A percentile compares a stretch with the other conserved stretches of the same genome.
Conservation (phyloP, 1,140 invertebrate species). For the Monochamus saltuarius region DNA sequence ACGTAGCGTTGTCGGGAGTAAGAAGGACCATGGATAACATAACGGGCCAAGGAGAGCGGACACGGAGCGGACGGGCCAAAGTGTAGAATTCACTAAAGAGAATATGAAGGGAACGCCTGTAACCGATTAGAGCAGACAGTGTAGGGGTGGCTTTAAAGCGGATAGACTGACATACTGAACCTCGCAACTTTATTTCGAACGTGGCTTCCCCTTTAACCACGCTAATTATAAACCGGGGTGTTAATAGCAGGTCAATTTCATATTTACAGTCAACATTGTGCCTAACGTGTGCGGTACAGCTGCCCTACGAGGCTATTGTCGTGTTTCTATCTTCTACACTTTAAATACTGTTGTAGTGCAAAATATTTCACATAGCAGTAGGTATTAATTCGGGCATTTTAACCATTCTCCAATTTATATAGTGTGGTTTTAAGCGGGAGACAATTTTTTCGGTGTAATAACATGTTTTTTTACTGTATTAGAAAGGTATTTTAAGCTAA, state of each 20-base stretch:
- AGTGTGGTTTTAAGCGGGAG: no score
- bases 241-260: slow-evolving; percentile 48
- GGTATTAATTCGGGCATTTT: no score
- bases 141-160: slow-evolving; percentile 38
- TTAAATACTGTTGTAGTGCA: no score
- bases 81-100: slow-evolving; percentile 27
- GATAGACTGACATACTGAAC: slow-evolving; percentile 33
- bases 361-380: no score
- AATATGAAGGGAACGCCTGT: slow-evolving; percentile 36
- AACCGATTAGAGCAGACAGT: slow-evolving; percentile 42
- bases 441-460: no score
- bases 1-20: no score
- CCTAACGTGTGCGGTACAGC: slow-evolving; percentile 1
- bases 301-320: neutral
- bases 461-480: no score
- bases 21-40: no score
- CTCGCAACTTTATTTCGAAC: slow-evolving; percentile 12
- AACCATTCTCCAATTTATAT: no score
- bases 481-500: no score
- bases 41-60: neutral
- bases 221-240: slow-evolving; percentile 49
- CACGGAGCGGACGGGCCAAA: slow-evolving; percentile 3
- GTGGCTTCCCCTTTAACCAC: slow-evolving; percentile 35
- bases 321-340: no score
- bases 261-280: slow-evolving; percentile 34